Conservation (phyloP, 2,113 vertebrate species). For the Toxotes chatareus region DNA sequence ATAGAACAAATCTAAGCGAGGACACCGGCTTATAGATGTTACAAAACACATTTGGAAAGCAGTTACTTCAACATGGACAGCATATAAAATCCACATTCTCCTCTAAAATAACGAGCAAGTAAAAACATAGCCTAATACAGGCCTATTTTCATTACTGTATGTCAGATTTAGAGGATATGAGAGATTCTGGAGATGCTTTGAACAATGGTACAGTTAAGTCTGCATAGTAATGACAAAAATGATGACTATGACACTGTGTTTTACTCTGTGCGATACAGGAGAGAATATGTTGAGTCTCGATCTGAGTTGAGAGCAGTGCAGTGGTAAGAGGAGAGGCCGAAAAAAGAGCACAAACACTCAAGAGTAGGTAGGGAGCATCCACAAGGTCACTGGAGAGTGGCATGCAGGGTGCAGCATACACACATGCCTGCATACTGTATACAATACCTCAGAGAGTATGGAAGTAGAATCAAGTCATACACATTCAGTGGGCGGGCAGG, state of each 20-base stretch:
- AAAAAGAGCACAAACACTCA: conserved; percentile 75
- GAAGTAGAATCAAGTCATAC: conserved; percentile 29
- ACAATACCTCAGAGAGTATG: conserved; percentile 58
- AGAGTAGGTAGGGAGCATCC: conserved; percentile 73
- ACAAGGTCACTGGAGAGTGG: conserved; percentile 72
- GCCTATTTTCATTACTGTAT: conserved; percentile 18
- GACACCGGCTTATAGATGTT: conserved; percentile 52
- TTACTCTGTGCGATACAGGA: conserved; percentile 33
- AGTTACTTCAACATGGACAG: conserved; percentile 35
- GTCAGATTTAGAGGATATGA: conserved; percentile 39
- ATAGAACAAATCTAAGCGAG: conserved; percentile 49
- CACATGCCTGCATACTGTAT: conserved; percentile 74
- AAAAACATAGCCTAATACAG: conserved; percentile 36
- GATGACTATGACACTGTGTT: conserved; percentile 46
- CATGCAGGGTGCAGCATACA: conserved; percentile 83
- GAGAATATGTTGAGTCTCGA: conserved; percentile 51
- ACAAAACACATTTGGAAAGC: conserved; percentile 49
- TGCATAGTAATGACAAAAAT: conserved; percentile 46
- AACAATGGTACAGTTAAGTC: conserved; percentile 43
- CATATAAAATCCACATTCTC: conserved; percentile 14
- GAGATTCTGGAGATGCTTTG: conserved; percentile 47
- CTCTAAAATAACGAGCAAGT: conserved; percentile 17
- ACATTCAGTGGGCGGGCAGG: conserved; percentile 10
- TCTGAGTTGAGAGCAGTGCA: conserved; percentile 67
- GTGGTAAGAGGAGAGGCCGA: conserved; percentile 57